Conservation (phyloP, 2,888 invertebrate genomes). For the Eucera pruinosa region DNA sequence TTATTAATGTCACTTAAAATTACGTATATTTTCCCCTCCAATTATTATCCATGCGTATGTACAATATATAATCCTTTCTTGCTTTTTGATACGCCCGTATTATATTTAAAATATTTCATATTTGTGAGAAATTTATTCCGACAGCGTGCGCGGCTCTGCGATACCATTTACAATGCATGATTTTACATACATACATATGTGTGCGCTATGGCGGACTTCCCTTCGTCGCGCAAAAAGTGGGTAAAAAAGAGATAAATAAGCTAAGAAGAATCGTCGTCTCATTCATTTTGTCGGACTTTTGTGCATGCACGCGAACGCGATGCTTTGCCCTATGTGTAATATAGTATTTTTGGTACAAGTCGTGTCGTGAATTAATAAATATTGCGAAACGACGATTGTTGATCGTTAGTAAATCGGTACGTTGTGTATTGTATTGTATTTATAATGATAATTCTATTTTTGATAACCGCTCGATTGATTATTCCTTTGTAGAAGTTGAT, state of each 20-base stretch:
- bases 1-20: slow-evolving; percentile 8
- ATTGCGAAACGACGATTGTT: slow-evolving; percentile 53
- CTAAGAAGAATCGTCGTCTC: slow-evolving; percentile 55
- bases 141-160: slow-evolving; percentile 23
- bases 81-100: slow-evolving; percentile 70
- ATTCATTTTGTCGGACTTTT: slow-evolving; percentile 33
- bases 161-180: slow-evolving; percentile 70
- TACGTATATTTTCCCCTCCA: slow-evolving; percentile 13
- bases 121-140: slow-evolving; percentile 74
- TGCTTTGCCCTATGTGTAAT: slow-evolving; percentile 40
- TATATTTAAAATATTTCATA: slow-evolving; percentile 79
- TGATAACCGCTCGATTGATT: slow-evolving; percentile 61
- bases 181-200: slow-evolving; percentile 52
- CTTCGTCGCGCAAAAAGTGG: too few species aligned
- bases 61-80: slow-evolving; percentile 27
- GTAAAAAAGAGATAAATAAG: not conserved
- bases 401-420: slow-evolving; percentile 56
- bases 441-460: slow-evolving; percentile 64
- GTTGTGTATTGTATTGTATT: slow-evolving; percentile 60
- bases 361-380: slow-evolving; percentile 21
- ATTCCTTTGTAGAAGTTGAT: slow-evolving; percentile 51
- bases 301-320: slow-evolving; percentile 27
- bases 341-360: slow-evolving; percentile 56
- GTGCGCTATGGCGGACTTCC: too few species aligned
- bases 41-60: slow-evolving; percentile 13